Conservation (phyloP, 2,113 vertebrate genomes). For the Varanus komodoensis region DNA sequence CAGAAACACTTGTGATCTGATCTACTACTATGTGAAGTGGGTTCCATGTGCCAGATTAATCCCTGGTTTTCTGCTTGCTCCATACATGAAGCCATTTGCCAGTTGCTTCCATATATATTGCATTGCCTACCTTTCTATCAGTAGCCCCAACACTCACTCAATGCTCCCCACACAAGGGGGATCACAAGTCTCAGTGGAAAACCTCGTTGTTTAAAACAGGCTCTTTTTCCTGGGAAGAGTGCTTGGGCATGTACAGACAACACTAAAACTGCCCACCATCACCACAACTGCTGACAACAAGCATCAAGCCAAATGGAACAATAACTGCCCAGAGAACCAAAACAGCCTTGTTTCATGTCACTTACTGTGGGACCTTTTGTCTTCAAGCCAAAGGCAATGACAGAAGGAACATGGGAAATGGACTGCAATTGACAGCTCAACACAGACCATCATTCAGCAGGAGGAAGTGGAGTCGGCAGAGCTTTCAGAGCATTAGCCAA, state of each 20-base stretch:
- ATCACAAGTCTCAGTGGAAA: background rate
- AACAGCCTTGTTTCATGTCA: background rate
- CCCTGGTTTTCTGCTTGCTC: background rate
- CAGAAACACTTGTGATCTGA: background rate
- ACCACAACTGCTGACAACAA: background rate
- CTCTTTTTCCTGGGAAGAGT: too few relatives aligned
- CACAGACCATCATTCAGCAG: conserved; percentile 13
- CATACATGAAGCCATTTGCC: background rate
- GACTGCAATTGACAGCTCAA: background rate
- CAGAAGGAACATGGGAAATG: background rate
- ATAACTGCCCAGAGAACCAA: background rate
- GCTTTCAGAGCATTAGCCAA: conserved; percentile 4
- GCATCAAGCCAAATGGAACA: background rate
- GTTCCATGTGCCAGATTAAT: background rate
- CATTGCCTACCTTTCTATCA: background rate
- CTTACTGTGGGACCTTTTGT: background rate
- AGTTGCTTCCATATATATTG: background rate
- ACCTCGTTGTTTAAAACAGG: background rate
- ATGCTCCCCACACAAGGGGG: background rate
- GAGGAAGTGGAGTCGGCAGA: background rate
- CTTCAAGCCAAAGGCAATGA: background rate
- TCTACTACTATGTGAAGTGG: background rate
- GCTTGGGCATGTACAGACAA: background rate
- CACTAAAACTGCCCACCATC: background rate
- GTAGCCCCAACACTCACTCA: background rate